These are phyloP conservation scores for Mustela lutreola DNA, from an alignment of 2,113 vertebrate species.

Conservation along the genomic window DNA sequence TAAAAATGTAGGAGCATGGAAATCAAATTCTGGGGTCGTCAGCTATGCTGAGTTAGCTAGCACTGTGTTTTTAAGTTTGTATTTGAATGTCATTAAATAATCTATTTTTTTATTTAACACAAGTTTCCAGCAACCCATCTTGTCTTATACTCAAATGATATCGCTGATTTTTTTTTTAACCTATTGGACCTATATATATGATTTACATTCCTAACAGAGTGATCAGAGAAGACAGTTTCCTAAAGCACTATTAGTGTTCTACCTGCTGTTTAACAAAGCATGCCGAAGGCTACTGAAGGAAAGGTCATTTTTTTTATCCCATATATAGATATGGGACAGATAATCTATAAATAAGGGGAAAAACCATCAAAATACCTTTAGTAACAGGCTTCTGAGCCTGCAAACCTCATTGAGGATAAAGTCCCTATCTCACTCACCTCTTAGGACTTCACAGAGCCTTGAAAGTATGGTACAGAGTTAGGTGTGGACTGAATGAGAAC, in stretches of 20 bases:
- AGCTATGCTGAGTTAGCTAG: neutral
- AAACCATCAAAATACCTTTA: neutral
- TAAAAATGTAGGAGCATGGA: neutral
- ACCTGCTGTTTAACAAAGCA: neutral
- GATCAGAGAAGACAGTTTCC: neutral
- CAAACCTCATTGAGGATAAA: neutral
- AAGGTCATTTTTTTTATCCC: neutral
- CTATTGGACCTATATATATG: neutral
- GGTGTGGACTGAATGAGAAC: fast-evolving
- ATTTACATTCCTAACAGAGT: neutral
- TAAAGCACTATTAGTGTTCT: neutral
- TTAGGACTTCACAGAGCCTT: neutral
- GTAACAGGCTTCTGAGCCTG: neutral
- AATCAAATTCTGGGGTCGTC: neutral
- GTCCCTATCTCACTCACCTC: neutral
- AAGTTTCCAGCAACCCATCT: neutral
- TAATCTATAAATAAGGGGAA: neutral
- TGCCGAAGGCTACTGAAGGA: neutral
- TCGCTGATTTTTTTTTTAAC: neutral
- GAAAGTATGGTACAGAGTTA: neutral
- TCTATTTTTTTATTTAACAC: neutral
- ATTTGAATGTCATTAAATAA: neutral
- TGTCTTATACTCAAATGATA: neutral
- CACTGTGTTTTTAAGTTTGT: neutral
- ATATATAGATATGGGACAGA: neutral